Conservation (phyloP, 2,797 vertebrate species). For the Coregonus suidteri region DNA sequence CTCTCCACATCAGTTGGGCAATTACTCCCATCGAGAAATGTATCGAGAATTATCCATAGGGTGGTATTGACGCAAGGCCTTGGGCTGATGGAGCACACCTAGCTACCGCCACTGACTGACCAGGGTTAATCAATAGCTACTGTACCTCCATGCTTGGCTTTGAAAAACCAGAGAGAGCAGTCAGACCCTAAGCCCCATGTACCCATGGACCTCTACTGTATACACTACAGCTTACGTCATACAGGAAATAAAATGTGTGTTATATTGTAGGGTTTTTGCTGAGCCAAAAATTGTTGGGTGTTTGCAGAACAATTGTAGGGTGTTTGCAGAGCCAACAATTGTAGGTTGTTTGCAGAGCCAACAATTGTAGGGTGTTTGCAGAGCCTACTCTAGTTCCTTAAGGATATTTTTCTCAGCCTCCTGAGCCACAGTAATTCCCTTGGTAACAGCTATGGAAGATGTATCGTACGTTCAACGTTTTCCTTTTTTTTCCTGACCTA, state of each 20-base stretch:
- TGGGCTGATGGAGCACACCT: constrained; percentile 33
- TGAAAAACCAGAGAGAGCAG: constrained; percentile 16
- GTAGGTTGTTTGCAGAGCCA: too few species aligned
- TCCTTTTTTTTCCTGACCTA: constrained; percentile 37
- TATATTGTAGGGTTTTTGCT: constrained; percentile 14
- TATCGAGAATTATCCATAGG: constrained; percentile 54
- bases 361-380: too few species aligned
- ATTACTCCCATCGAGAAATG: constrained; percentile 61
- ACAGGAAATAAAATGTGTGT: neutral
- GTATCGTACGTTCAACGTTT: constrained; percentile 25
- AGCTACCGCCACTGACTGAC: constrained; percentile 34
- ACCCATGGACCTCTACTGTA: neutral
- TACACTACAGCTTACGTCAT: neutral
- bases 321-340: too few species aligned
- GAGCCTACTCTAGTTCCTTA: too few species aligned
- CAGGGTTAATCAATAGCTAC: constrained; percentile 56
- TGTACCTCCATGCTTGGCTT: constrained; percentile 22
- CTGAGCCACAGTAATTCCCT: constrained; percentile 38
- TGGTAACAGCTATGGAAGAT: constrained; percentile 31
- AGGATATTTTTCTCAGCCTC: constrained; percentile 27
- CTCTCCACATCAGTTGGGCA: constrained; percentile 51
- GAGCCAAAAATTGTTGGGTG: too few species aligned
- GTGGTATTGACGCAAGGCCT: constrained; percentile 46
- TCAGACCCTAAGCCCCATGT: neutral
- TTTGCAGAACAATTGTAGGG: too few species aligned